phyloP scores from a whole-genome alignment of 2,888 invertebrate species.

The Noctua janthina region DNA sequence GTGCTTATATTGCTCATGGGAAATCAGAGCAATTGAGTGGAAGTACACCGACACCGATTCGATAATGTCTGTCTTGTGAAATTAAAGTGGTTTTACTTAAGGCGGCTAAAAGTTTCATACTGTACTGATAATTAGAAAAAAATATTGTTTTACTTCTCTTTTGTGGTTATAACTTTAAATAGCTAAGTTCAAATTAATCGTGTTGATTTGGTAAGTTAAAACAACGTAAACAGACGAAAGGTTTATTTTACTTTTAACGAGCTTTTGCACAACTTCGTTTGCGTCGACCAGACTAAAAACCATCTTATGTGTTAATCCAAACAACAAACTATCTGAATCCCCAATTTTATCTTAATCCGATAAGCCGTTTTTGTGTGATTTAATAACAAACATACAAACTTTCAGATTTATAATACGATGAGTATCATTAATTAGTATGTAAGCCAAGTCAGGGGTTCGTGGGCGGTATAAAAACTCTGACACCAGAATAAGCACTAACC shows the following conservation, averaged over 20 bases:
- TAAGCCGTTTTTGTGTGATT: neutral
- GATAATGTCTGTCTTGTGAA: constrained; percentile 7
- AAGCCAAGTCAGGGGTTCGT: too few relatives aligned
- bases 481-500: too few relatives aligned
- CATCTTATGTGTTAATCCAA: neutral
- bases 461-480: too few relatives aligned
- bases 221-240: neutral
- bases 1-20: constrained; percentile 30
- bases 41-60: constrained; percentile 5
- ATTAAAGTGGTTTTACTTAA: constrained; percentile 1
- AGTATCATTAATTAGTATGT: neutral
- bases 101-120: neutral
- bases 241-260: neutral
- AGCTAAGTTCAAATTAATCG: neutral
- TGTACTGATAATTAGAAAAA: neutral
- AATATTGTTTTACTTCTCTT: too few relatives aligned
- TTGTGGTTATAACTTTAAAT: neutral
- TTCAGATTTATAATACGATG: neutral
- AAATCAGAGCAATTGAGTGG: constrained; percentile 36
- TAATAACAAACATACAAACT: neutral
- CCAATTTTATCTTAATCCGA: neutral
- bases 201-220: neutral
- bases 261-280: neutral
- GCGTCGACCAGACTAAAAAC: neutral
- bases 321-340: neutral